Conservation (phyloP, 2,797 vertebrate genomes). For the Botia almorhae region DNA sequence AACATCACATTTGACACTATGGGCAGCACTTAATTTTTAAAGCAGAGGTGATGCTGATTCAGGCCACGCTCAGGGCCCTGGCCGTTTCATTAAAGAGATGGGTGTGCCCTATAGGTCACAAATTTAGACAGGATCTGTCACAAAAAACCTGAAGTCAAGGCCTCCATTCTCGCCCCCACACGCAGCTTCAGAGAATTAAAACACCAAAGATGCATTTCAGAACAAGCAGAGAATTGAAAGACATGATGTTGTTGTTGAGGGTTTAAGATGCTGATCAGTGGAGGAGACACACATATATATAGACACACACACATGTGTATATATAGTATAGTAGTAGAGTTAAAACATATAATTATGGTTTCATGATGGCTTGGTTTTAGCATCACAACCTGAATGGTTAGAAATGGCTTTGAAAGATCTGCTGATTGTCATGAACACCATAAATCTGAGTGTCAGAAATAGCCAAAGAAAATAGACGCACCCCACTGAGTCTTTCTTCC, state of each 20-base stretch:
- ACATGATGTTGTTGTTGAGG: not conserved
- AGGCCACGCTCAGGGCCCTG: slow-evolving; percentile 28
- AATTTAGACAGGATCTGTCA: slow-evolving; percentile 33
- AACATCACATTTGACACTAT: slow-evolving; percentile 34
- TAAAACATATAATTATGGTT: too few species aligned
- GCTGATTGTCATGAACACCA: too few species aligned
- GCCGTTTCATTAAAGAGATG: slow-evolving; percentile 58
- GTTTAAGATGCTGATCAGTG: not conserved
- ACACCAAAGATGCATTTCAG: slow-evolving; percentile 22
- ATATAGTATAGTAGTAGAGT: too few species aligned
- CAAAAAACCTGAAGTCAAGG: slow-evolving; percentile 10
- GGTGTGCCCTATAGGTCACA: slow-evolving; percentile 47
- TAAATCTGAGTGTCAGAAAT: too few species aligned
- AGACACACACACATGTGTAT: too few species aligned
- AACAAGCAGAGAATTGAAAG: not conserved
- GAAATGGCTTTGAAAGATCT: too few species aligned
- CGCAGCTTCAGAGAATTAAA: not conserved
- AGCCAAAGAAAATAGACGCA: too few species aligned
- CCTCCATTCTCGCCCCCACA: not conserved
- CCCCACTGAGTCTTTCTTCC: too few species aligned
- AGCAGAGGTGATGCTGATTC: slow-evolving; percentile 41
- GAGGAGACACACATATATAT: not conserved
- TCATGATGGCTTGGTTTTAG: too few species aligned
- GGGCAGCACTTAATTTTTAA: slow-evolving; percentile 46
- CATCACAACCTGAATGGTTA: too few species aligned